Conservation (phyloP, 1,140 invertebrate species). For the Lucilia sericata region DNA sequence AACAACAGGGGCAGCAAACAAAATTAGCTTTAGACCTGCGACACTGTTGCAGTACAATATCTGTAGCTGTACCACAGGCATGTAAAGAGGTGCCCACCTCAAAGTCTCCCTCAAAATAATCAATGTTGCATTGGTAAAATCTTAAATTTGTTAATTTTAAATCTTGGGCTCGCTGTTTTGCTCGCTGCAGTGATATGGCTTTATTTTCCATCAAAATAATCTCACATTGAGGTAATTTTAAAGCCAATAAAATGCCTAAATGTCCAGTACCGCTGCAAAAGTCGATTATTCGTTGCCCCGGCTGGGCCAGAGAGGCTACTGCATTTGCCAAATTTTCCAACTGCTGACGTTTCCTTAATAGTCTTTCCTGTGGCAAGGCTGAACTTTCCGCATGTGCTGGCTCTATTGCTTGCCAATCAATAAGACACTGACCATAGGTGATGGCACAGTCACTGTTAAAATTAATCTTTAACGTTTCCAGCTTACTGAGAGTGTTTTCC, state of each 20-base stretch:
- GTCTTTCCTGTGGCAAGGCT: conserved; percentile 79
- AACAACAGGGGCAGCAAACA: conserved; percentile 94
- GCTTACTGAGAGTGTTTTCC: conserved; percentile 73
- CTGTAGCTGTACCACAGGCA: conserved; percentile 94
- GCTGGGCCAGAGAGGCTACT: conserved; percentile 76
- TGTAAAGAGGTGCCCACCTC: conserved; percentile 90
- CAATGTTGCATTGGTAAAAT: conserved; percentile 88
- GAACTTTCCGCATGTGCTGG: conserved; percentile 72
- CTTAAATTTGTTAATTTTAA: conserved; percentile 81
- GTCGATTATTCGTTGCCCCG: conserved; percentile 82
- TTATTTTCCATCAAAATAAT: conserved; percentile 94
- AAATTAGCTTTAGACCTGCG: conserved; percentile 81
- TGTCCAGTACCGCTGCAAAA: conserved; percentile 96
- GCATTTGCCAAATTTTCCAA: conserved; percentile 88
- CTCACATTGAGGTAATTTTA: conserved; percentile 79
- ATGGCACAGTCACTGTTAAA: conserved; percentile 55
- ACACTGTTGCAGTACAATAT: conserved; percentile 90
- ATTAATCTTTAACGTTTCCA: conserved; percentile 54
- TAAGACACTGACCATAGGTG: conserved; percentile 53
- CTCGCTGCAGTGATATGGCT: conserved; percentile 84
- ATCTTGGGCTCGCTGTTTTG: conserved; percentile 77
- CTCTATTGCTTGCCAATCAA: conserved; percentile 62
- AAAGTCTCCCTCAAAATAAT: conserved; percentile 83
- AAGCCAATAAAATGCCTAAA: conserved; percentile 87
- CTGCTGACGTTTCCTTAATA: conserved; percentile 87